A percentile compares a stretch with the other conserved stretches of the same genome.
These are phyloP conservation scores for Phaonia tiefii DNA, from an alignment of 2,888 invertebrate species.

Conservation along the genomic window DNA sequence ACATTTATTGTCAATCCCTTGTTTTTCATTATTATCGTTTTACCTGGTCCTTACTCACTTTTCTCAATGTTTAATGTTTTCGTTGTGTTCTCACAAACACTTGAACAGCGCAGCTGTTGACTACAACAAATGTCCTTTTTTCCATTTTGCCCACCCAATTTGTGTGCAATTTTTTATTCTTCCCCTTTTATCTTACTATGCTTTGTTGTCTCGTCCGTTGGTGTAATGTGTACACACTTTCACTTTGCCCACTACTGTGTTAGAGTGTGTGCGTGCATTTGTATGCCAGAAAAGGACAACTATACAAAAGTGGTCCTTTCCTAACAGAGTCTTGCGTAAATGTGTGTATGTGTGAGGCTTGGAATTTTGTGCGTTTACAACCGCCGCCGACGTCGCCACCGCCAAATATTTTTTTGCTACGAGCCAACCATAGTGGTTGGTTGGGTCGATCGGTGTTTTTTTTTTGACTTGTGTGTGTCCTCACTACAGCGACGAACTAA, in stretches of 20 bases:
- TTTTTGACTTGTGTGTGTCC: not conserved
- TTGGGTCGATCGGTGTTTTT: constrained; percentile 6
- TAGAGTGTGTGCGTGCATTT: constrained; percentile 10
- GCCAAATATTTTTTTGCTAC: constrained; percentile 29
- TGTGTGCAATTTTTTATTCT: not conserved
- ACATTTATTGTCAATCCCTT: no score
- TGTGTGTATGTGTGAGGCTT: not conserved
- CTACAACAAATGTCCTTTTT: constrained; percentile 34
- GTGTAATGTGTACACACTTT: constrained; percentile 38
- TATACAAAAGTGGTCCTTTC: constrained; percentile 1
- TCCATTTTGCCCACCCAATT: constrained; percentile 34
- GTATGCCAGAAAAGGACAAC: constrained; percentile 56
- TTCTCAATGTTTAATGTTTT: not conserved
- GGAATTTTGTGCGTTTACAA: constrained; percentile 50
- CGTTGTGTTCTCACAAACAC: constrained; percentile 14
- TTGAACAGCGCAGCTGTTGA: constrained; percentile 61
- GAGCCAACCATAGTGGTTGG: constrained; percentile 39
- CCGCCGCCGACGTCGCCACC: not conserved
- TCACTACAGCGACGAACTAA: constrained; percentile 1
- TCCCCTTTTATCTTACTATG: constrained; percentile 33
- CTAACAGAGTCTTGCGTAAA: not conserved
- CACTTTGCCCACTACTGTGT: not conserved
- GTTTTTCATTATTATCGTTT: not conserved
- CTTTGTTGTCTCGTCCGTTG: constrained; percentile 43
- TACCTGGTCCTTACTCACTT: not conserved